Base-by-base conservation (phyloP, 1,140 invertebrate genomes). In the Atta cephalotes region DNA sequence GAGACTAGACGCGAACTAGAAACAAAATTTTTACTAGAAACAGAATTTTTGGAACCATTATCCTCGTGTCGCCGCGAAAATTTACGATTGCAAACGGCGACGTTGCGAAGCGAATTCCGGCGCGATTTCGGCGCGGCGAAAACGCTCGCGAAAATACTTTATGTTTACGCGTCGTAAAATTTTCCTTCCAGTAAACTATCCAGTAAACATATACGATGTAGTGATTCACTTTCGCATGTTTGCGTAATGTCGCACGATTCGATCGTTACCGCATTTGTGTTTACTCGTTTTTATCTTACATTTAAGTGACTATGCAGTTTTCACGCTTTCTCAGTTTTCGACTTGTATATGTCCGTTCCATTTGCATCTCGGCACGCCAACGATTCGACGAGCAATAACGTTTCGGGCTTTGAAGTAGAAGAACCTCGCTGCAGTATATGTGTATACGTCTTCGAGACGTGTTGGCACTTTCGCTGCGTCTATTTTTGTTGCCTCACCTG, bases 141-240 rank as follows among this genome's bases (percentile, higher is more conserved):
- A 79, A 71, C 79, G 80, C 25, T 35, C 79, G 25, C 53, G 56
- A 60, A 66, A 82, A 71, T 65, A 58, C 78, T 74, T 49, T 79
- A 85, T 86, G 89, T 90, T 90, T 90, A 86, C 88, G 87, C 74
- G 77, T 74, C 89, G 86, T 90, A 90, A 91, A 91, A 49, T 56
- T 62, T 74, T 76, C 70, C n/a, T 80, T 51, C 76, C 70, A 60
- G 88, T 51, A 80, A 80, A 79, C 25, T 89, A 80, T 10, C 85
- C 89, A 81, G 88, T 90, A 88, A 90, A 89, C 78, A 39, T 88
- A 76, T 79, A 86, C 77, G 71, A 16, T 56, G 21, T 74, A 70
- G 87, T 84, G 81, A 88, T 90, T 91, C 87, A 90, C 85, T 91
- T 82, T 76, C 78, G 28, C 53, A 71, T 51, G 31, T 79, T 60